Evolutionary conservation across 2,888 invertebrate species (phyloP).

Genomic region (Calameuta idolon): DNA sequence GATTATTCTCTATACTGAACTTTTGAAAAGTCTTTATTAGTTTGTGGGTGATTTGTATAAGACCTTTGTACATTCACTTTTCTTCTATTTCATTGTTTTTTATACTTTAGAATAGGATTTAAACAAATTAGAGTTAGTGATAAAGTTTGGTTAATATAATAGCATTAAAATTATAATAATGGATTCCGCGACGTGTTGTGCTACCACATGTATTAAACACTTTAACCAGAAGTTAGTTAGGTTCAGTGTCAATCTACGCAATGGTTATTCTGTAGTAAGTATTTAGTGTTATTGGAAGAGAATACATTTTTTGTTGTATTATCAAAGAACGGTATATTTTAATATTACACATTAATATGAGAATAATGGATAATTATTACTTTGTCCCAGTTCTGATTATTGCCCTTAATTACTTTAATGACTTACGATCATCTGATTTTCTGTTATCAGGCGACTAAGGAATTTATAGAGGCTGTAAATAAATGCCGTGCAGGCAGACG

Average conservation of each 20-base stretch:
- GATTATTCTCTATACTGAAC: background rate
- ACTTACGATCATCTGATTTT: constrained; percentile 25
- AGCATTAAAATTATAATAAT: background rate
- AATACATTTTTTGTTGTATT: background rate
- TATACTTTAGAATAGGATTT: background rate
- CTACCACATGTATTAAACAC: constrained; percentile 13
- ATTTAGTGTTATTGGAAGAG: background rate
- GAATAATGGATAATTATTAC: background rate
- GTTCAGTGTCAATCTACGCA: constrained; percentile 7
- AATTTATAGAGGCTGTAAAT: constrained; percentile 84
- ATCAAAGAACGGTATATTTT: background rate
- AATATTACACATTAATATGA: background rate
- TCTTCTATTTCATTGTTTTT: background rate
- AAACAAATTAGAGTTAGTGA: background rate
- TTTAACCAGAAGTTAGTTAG: constrained; percentile 13
- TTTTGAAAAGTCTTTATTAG: background rate
- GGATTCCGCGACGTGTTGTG: background rate
- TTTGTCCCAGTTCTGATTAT: background rate
- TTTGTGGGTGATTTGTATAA: no score
- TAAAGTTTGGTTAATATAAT: background rate
- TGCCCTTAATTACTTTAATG: background rate
- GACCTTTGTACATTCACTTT: background rate
- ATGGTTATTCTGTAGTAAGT: constrained; percentile 14
- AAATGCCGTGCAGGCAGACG: constrained; percentile 70
- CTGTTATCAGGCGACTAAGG: constrained; percentile 79